Evolutionary conservation across 1,140 invertebrate genomes (phyloP).

Genomic region (Megalonaias nervosa): DNA sequence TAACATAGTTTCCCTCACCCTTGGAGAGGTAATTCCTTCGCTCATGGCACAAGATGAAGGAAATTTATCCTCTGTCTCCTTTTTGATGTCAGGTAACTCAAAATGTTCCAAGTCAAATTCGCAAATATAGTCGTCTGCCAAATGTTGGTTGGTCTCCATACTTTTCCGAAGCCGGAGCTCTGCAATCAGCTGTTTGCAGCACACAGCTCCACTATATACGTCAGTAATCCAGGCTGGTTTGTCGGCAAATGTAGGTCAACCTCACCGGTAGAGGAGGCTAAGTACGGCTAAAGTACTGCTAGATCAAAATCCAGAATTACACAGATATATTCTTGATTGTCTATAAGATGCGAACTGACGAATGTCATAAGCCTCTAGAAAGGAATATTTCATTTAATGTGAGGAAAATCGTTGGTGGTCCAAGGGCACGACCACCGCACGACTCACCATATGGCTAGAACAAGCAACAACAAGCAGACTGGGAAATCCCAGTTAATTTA

Average conservation of each 20-base stretch:
- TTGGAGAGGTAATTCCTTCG: constrained; percentile 19
- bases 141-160: constrained; percentile 54
- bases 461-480: constrained; percentile 62
- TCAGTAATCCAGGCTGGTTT: background rate
- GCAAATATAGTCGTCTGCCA: constrained; percentile 63
- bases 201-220: constrained; percentile 33
- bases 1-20: constrained; percentile 18
- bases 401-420: constrained; percentile 57
- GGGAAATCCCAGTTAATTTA: constrained; percentile 58
- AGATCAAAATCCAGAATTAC: background rate
- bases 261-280: constrained; percentile 1
- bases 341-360: constrained; percentile 6
- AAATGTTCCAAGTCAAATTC: constrained; percentile 63
- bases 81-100: constrained; percentile 56
- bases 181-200: constrained; percentile 50
- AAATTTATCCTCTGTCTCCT: constrained; percentile 43
- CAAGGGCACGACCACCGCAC: constrained; percentile 56
- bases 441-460: constrained; percentile 46
- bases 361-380: constrained; percentile 11
- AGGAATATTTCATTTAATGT: constrained; percentile 27
- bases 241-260: constrained; percentile 44
- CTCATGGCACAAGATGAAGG: constrained; percentile 22
- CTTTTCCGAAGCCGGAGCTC: constrained; percentile 14
- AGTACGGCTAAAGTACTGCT: constrained; percentile 2
- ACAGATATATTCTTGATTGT: constrained; percentile 2